Percentiles rank a stretch among this genome's conserved stretches.
Conservation (phyloP, 37 sponge, comb jelly and placozoan species). For the Dysidea cf. avara region DNA sequence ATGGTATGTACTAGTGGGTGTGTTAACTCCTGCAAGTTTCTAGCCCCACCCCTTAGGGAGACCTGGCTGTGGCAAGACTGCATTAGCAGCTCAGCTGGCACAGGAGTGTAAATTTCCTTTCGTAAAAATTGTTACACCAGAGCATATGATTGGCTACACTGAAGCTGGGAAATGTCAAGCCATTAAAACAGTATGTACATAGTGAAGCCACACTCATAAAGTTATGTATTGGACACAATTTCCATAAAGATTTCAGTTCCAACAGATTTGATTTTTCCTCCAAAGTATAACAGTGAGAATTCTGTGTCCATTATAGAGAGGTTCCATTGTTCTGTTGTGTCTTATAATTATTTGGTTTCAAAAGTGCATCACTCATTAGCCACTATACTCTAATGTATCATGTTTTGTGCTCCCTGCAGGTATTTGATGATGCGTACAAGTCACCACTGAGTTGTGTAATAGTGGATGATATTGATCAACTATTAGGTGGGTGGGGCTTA, state of each 20-base stretch:
- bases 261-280: neutral
- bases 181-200: constrained; percentile 76
- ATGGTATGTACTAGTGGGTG: constrained; percentile 38
- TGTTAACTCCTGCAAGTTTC: neutral
- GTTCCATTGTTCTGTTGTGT: neutral
- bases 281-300: no score
- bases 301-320: neutral
- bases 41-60: constrained; percentile 18
- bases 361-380: no score
- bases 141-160: constrained; percentile 85
- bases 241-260: neutral
- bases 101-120: constrained; percentile 79
- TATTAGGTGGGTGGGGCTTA: constrained; percentile 61
- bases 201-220: neutral
- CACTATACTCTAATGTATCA: neutral
- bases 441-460: constrained; percentile 93
- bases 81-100: constrained; percentile 91
- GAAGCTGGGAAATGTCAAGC: constrained; percentile 84
- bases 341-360: no score
- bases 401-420: constrained; percentile 11
- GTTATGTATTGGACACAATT: neutral
- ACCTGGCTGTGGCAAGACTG: constrained; percentile 90
- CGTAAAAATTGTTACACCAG: constrained; percentile 79
- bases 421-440: constrained; percentile 98
- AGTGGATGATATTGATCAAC: constrained; percentile 93